Conservation (phyloP, 2,113 vertebrate species). For the Apistogramma diplotaenia region DNA sequence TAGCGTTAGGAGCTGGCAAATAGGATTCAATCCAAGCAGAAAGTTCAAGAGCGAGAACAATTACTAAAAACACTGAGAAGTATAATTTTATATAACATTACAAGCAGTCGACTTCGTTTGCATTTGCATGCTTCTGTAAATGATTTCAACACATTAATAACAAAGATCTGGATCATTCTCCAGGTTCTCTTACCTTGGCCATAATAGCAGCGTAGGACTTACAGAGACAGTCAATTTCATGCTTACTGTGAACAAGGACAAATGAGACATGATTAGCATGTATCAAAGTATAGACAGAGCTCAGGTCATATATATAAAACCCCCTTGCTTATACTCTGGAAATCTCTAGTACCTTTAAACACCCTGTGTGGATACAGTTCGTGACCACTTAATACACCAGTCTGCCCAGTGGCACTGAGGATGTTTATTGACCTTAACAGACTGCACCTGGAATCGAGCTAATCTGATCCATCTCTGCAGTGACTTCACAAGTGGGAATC, state of each 20-base stretch:
- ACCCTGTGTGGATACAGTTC: neutral
- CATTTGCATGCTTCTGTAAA: neutral
- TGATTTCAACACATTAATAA: neutral
- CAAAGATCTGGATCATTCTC: neutral
- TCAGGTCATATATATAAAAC: neutral
- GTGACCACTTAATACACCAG: neutral
- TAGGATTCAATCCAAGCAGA: neutral
- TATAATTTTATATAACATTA: neutral
- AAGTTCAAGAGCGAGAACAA: neutral
- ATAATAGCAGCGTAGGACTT: conserved; percentile 91
- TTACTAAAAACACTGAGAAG: neutral
- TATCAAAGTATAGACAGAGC: neutral
- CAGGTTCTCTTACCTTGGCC: conserved; percentile 85
- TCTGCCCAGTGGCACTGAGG: neutral
- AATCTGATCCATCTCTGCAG: conserved; percentile 11
- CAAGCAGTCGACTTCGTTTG: neutral
- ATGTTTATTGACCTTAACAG: conserved; percentile 4
- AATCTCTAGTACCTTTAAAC: neutral
- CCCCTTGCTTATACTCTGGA: neutral
- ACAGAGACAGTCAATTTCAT: conserved; percentile 86
- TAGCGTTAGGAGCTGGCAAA: neutral
- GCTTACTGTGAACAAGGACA: conserved; percentile 72
- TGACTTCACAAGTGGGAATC: neutral
- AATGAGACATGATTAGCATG: neutral
- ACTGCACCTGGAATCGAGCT: neutral